Base-by-base conservation (phyloP, 2,797 vertebrate species). In the Xenops minutus region DNA sequence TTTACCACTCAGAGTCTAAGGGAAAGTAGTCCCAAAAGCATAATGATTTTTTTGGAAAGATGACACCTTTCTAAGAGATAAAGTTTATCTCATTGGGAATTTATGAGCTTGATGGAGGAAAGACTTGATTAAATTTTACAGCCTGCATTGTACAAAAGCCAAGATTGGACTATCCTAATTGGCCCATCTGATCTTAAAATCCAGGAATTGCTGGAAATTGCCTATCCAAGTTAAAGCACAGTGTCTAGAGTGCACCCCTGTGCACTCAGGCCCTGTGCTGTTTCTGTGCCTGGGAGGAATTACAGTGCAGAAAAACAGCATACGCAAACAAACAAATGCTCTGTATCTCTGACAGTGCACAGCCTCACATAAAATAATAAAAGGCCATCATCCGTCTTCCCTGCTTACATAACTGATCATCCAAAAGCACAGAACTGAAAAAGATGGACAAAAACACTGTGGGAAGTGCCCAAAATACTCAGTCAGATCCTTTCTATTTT, bases 121-220 rank as follows among this genome's bases (percentile, higher is more conserved):
- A 76, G n/a, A 69, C 54, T 94, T 80, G 61, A 95, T 95, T 81
- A 93, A 84, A 92, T 96, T 95, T 88, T 95, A 93, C 75, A 94
- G 85, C 67, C 74, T 80, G 77, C 27, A 79, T 83, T 5, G 37
- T 90, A 90, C 77, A 93, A 79, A 23, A 93, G 91, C 80, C 94
- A 92, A 96, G 83, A 96, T 92, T 89, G 93, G 95, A 94, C 95
- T 79, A 96, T 87, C 80, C 24, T 76, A 94, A 90, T 87, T 93
- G 89, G 67, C 52, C 85, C 77, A 79, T 90, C 73, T 88, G 83
- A 93, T 86, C 88, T 95, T 87, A 92, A 93, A 97, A 94, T 76
- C 91, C 90, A 87, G 79, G 80, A 95, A 86, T 84, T 74, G 63
- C 27, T 89, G 32, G 51, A 90, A 95, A 92, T 37, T 71, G 66